phyloP scores from a whole-genome alignment of 1,140 invertebrate genomes.

The Adelges cooleyi region DNA sequence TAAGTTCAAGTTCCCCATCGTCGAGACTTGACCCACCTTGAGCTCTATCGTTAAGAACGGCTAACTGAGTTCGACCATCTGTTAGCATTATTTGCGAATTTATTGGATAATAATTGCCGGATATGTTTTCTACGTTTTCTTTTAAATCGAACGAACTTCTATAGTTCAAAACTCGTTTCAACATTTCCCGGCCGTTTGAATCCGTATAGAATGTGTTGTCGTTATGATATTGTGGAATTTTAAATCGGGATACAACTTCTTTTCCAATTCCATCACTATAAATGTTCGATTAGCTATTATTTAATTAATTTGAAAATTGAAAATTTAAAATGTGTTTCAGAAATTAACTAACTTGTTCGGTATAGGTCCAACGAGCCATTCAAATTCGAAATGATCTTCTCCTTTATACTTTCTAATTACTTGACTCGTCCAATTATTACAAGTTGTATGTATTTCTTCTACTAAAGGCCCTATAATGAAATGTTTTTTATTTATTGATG shows the following conservation, averaged over 20 bases:
- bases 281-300: too few relatives aligned
- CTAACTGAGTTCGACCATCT: constrained; percentile 33
- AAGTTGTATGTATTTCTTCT: constrained; percentile 52
- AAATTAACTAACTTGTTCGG: neutral
- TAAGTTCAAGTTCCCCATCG: constrained; percentile 41
- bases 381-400: constrained; percentile 62
- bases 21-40: constrained; percentile 48
- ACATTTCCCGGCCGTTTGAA: constrained; percentile 54
- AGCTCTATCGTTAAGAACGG: constrained; percentile 48
- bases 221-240: constrained; percentile 38
- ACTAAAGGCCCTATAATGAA: constrained; percentile 36
- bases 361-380: constrained; percentile 70
- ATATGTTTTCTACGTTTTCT: constrained; percentile 43
- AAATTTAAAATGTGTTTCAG: too few relatives aligned
- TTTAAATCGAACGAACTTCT: constrained; percentile 44
- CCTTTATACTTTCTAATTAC: constrained; percentile 53
- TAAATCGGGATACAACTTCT: constrained; percentile 46
- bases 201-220: constrained; percentile 53
- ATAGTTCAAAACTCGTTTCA: constrained; percentile 44
- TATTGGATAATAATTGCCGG: constrained; percentile 58
- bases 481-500: too few relatives aligned
- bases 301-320: too few relatives aligned
- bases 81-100: constrained; percentile 45
- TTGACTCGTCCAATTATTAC: constrained; percentile 50
- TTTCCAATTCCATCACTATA: constrained; percentile 43